Evolutionary conservation across 2,888 invertebrate genomes (phyloP).

Genomic region (Eupithecia vulgata): DNA sequence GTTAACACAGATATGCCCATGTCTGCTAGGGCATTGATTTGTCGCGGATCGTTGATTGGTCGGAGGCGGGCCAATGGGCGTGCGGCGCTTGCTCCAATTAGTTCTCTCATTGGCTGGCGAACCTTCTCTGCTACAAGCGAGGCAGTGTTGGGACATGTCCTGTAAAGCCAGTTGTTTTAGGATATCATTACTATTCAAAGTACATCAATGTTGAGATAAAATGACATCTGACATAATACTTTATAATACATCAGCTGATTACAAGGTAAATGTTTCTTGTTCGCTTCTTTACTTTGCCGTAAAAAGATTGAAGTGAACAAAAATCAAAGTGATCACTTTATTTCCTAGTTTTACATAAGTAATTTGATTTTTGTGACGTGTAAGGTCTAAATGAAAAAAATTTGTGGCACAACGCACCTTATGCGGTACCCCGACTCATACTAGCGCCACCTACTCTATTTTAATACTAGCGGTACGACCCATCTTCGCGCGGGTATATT

Average conservation of each 20-base stretch:
- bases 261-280: too few relatives aligned
- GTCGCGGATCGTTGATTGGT: constrained; percentile 93
- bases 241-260: background rate
- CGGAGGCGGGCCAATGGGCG: constrained; percentile 88
- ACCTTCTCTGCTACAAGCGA: constrained; percentile 93
- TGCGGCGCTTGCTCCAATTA: constrained; percentile 89
- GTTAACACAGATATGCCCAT: constrained; percentile 98
- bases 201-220: background rate
- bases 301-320: too few relatives aligned
- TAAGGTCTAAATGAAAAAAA: too few relatives aligned
- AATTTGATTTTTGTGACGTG: too few relatives aligned
- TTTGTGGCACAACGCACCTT: too few relatives aligned
- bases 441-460: too few relatives aligned
- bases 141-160: constrained; percentile 93
- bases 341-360: too few relatives aligned
- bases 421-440: too few relatives aligned
- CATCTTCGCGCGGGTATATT: too few relatives aligned
- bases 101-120: constrained; percentile 91
- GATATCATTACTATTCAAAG: constrained; percentile 13
- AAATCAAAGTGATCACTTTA: too few relatives aligned
- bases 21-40: constrained; percentile 92
- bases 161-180: constrained; percentile 58
- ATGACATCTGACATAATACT: background rate
- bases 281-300: too few relatives aligned
- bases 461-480: too few relatives aligned